These are phyloP conservation scores for Polypedilum vanderplanki DNA, from an alignment of 1,140 invertebrate genomes.

Conservation along the genomic window DNA sequence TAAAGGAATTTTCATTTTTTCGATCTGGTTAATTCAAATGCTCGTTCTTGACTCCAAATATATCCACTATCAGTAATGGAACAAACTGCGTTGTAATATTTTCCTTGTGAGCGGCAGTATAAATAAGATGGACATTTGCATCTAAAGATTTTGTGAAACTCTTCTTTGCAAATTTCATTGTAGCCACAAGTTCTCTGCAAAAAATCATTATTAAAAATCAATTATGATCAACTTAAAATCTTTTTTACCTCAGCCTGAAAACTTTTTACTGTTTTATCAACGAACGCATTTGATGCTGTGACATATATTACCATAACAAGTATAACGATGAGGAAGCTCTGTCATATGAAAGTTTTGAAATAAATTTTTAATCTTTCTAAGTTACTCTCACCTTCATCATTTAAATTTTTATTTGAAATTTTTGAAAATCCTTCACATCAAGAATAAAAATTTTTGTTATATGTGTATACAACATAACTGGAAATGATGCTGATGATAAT, in stretches of 20 bases:
- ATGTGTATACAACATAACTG: too few relatives aligned
- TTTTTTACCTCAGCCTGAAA: conserved; percentile 16
- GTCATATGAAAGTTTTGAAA: not conserved
- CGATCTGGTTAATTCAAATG: conserved; percentile 18
- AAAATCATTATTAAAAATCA: conserved; percentile 18
- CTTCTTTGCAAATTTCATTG: conserved; percentile 88
- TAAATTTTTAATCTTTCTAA: not conserved
- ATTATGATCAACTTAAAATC: not conserved
- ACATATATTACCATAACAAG: not conserved
- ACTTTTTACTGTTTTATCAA: conserved; percentile 16
- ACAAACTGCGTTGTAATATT: conserved; percentile 76
- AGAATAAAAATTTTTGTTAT: too few relatives aligned
- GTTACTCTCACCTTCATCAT: not conserved
- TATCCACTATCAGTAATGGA: not conserved
- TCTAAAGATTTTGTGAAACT: conserved; percentile 76
- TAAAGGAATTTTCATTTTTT: not conserved
- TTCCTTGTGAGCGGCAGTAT: conserved; percentile 73
- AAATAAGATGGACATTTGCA: conserved; percentile 82
- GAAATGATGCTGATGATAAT: too few relatives aligned
- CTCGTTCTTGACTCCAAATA: not conserved
- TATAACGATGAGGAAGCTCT: not conserved
- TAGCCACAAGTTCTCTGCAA: conserved; percentile 80
- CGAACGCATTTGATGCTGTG: not conserved
- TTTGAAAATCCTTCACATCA: not conserved
- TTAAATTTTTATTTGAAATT: not conserved